These are phyloP conservation scores for Argynnis bischoffii DNA, from an alignment of 2,888 invertebrate genomes.

Conservation along the genomic window DNA sequence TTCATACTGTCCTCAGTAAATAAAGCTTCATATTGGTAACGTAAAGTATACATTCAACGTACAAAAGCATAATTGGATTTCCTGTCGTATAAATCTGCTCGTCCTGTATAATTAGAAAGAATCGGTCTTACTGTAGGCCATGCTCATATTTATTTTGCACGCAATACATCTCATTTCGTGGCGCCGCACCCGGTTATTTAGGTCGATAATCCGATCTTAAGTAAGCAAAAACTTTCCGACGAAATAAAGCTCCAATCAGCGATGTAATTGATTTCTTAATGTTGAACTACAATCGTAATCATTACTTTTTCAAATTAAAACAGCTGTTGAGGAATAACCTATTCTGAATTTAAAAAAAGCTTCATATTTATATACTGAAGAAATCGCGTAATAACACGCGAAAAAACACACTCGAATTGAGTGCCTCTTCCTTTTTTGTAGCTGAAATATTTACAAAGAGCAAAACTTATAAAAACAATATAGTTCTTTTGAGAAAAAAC, in stretches of 20 bases:
- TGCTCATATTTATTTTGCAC: conserved; percentile 44
- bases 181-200: conserved; percentile 46
- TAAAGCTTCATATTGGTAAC: conserved; percentile 3
- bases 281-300: not conserved
- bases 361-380: too few relatives aligned
- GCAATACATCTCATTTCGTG: conserved; percentile 29
- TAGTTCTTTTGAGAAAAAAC: too few relatives aligned
- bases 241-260: conserved; percentile 24
- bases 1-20: not conserved
- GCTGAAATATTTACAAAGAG: too few relatives aligned
- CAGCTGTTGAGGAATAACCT: too few relatives aligned
- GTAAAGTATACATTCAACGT: conserved; percentile 1
- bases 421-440: too few relatives aligned
- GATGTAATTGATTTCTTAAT: conserved; percentile 20
- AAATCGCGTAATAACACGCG: too few relatives aligned
- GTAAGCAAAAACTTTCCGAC: conserved; percentile 40
- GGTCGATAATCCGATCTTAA: conserved; percentile 51
- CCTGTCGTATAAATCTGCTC: conserved; percentile 14
- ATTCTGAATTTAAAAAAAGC: too few relatives aligned
- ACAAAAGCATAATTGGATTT: conserved; percentile 14
- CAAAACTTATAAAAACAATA: too few relatives aligned
- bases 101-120: conserved; percentile 14
- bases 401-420: too few relatives aligned
- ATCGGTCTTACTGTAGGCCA: conserved; percentile 10
- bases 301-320: too few relatives aligned